A percentile compares a stretch with the other conserved stretches of the same genome.
phyloP scores from a whole-genome alignment of 2,113 vertebrate genomes.

The Eulemur macaco region DNA sequence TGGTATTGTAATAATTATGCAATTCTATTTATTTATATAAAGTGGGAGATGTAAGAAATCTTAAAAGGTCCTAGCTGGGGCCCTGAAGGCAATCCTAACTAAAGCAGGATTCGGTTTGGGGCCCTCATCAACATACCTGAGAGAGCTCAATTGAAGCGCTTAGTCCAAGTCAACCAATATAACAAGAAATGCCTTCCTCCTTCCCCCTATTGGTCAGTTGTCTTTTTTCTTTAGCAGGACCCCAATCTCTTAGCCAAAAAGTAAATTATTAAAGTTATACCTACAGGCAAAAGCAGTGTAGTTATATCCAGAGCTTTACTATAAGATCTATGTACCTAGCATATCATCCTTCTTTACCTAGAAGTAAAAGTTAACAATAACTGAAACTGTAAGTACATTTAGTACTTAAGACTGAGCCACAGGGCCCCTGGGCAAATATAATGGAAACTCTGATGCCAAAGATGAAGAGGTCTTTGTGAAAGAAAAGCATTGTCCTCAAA shows the following conservation, averaged over 20 bases:
- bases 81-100: background rate
- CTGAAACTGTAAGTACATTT: background rate
- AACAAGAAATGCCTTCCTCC: background rate
- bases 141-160: accelerated
- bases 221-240: background rate
- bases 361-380: conserved; percentile 19
- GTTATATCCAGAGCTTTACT: background rate
- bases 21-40: conserved; percentile 3
- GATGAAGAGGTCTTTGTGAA: conserved; percentile 12
- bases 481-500: conserved; percentile 16
- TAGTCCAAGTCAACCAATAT: background rate
- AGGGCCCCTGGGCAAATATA: background rate
- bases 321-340: background rate
- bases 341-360: background rate
- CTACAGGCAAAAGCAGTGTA: background rate
- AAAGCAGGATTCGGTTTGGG: background rate
- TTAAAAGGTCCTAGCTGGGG: background rate
- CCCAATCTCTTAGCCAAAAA: background rate
- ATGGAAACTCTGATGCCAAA: background rate
- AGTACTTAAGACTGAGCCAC: background rate
- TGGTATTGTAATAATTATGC: background rate
- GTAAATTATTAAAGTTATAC: background rate
- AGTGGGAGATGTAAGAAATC: background rate
- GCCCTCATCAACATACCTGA: background rate
- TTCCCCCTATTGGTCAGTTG: background rate